phyloP scores from a whole-genome alignment of 2,113 vertebrate species.

The Neogale vison region DNA sequence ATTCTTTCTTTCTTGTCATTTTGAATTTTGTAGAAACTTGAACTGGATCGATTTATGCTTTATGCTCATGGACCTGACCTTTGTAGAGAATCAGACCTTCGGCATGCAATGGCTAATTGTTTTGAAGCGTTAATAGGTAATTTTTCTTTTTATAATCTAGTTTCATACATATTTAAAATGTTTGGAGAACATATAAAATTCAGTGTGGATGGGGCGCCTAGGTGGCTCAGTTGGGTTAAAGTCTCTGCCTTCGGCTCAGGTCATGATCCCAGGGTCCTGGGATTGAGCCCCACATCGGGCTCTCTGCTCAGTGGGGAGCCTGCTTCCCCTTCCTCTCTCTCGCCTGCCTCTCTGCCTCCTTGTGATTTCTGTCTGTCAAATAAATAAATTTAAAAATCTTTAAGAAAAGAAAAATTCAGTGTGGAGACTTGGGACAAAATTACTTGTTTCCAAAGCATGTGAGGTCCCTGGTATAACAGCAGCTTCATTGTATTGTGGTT shows the following conservation, averaged over 20 bases:
- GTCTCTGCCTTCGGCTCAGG: no score
- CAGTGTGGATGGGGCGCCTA: background rate
- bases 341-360: no score
- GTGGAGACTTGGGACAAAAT: background rate
- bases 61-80: constrained; percentile 98
- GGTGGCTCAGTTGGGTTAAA: no score
- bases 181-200: constrained; percentile 10
- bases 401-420: background rate
- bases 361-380: no score
- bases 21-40: constrained; percentile 91
- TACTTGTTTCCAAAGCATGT: background rate
- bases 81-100: constrained; percentile 97
- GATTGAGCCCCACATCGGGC: no score
- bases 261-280: no score
- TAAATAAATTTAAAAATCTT: no score
- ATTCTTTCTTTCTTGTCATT: constrained; percentile 19
- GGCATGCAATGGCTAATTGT: constrained; percentile 99
- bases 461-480: background rate
- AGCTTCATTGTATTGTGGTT: background rate
- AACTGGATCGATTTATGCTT: constrained; percentile 98
- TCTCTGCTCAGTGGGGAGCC: no score
- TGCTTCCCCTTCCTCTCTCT: no score
- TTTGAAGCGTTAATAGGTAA: constrained; percentile 99
- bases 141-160: background rate
- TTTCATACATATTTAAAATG: background rate